Evolutionary conservation across 1,140 invertebrate species (phyloP).

Genomic region (Tribolium castaneum): DNA sequence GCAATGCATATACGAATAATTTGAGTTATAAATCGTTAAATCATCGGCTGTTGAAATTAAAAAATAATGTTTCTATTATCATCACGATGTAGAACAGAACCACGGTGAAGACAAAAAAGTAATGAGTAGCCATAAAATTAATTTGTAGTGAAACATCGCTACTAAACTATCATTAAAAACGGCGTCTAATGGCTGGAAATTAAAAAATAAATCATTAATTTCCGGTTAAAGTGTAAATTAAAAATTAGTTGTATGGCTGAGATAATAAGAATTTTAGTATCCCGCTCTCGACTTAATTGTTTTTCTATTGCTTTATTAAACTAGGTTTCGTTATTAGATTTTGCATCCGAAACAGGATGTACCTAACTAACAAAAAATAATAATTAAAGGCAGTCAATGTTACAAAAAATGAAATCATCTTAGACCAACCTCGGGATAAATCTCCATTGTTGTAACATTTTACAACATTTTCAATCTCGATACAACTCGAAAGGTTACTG

Average conservation of each 20-base stretch:
- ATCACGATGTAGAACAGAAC: neutral
- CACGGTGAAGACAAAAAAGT: neutral
- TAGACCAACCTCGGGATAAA: neutral
- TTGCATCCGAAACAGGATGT: no score
- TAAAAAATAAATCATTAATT: slow-evolving; percentile 33
- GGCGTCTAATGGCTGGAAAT: slow-evolving; percentile 11
- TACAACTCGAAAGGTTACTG: neutral
- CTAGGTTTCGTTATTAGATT: neutral
- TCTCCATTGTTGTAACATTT: neutral
- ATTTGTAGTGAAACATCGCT: slow-evolving; percentile 6
- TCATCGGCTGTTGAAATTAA: neutral
- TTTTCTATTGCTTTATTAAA: neutral
- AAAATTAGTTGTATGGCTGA: slow-evolving; percentile 11
- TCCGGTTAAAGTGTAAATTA: slow-evolving; percentile 28
- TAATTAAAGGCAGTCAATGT: no score
- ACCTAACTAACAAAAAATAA: no score
- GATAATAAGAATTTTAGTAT: slow-evolving; percentile 16
- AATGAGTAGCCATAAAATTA: slow-evolving; percentile 22
- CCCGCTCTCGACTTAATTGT: neutral
- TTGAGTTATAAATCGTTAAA: slow-evolving; percentile 7
- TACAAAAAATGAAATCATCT: no score
- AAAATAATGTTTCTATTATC: neutral
- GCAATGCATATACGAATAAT: neutral
- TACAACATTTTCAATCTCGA: neutral
- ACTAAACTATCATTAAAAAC: slow-evolving; percentile 28